These are phyloP conservation scores for Plagiodera versicolora DNA, from an alignment of 2,888 invertebrate species.

Conservation along the genomic window DNA sequence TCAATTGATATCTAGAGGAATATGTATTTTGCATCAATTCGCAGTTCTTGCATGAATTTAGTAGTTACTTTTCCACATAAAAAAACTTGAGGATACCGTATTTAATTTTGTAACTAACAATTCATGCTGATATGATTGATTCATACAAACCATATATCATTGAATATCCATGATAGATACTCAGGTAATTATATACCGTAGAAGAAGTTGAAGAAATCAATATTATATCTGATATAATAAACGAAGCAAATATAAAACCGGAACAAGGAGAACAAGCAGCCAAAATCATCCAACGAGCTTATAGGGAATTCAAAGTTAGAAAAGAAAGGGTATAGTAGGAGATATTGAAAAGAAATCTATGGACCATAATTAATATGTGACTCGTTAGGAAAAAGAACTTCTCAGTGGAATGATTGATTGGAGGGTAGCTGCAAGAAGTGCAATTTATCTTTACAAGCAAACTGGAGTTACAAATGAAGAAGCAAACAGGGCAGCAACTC, in stretches of 20 bases:
- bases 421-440: constrained; percentile 52
- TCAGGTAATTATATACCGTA: not conserved
- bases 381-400: constrained; percentile 39
- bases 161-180: no score
- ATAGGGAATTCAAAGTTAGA: constrained; percentile 32
- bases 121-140: no score
- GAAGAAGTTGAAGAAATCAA: constrained; percentile 41
- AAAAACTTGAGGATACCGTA: no score
- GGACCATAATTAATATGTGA: not conserved
- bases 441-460: constrained; percentile 48
- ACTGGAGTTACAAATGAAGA: constrained; percentile 50
- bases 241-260: constrained; percentile 37
- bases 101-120: no score
- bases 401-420: constrained; percentile 52
- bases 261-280: constrained; percentile 49
- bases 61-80: no score
- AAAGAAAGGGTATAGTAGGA: constrained; percentile 22
- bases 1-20: no score
- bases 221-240: constrained; percentile 41
- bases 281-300: constrained; percentile 48
- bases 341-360: not conserved
- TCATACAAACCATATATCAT: no score
- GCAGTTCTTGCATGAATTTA: no score
- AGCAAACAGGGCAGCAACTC: constrained; percentile 50
- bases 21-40: no score